phyloP scores from a whole-genome alignment of 2,797 vertebrate genomes.

The Novumbra hubbsi region DNA sequence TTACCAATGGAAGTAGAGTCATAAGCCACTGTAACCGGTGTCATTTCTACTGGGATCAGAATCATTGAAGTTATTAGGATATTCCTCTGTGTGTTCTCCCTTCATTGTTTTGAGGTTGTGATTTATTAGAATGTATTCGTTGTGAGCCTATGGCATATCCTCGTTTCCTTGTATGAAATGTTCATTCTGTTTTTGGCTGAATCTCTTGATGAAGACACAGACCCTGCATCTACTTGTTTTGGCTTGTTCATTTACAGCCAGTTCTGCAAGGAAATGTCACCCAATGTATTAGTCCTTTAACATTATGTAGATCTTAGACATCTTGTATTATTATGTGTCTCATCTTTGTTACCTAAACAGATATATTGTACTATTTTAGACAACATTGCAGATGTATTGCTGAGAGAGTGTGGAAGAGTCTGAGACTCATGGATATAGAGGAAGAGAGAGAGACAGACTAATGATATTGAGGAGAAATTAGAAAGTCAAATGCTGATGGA shows the following conservation, averaged over 20 bases:
- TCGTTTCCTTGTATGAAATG: neutral
- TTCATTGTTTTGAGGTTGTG: neutral
- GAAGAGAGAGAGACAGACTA: neutral
- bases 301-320: neutral
- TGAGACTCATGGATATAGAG: slow-evolving; percentile 16
- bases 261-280: no score
- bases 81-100: no score
- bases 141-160: neutral
- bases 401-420: slow-evolving; percentile 25
- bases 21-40: no score
- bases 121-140: neutral
- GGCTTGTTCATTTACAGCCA: no score
- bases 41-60: no score
- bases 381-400: neutral
- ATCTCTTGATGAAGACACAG: no score
- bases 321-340: slow-evolving; percentile 13
- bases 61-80: no score
- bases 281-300: no score
- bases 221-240: no score
- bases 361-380: neutral
- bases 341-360: slow-evolving; percentile 22
- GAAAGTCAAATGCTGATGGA: slow-evolving; percentile 33
- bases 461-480: slow-evolving; percentile 28
- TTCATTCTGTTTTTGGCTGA: no score
- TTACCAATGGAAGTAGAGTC: no score